phyloP scores from a whole-genome alignment of 2,888 invertebrate genomes.

The Microctonus brassicae region DNA sequence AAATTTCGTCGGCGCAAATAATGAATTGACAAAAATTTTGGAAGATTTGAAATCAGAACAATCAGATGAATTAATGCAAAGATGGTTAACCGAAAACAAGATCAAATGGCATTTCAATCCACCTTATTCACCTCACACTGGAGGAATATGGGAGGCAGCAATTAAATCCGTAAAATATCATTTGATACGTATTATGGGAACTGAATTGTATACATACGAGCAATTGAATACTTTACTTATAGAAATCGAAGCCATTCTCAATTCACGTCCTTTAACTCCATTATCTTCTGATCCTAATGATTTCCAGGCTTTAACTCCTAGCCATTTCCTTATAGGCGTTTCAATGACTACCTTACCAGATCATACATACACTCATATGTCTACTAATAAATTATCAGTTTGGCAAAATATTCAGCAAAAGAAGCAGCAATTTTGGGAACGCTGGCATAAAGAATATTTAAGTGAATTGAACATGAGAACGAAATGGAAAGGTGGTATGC shows the following conservation, averaged over 20 bases:
- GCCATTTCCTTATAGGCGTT: slow-evolving; percentile 42
- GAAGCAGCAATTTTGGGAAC: slow-evolving; percentile 38
- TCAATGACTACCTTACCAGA: slow-evolving; percentile 29
- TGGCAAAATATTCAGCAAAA: slow-evolving; percentile 39
- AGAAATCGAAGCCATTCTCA: slow-evolving; percentile 38
- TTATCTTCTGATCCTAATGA: slow-evolving; percentile 38
- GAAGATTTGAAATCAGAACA: neutral
- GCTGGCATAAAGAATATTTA: slow-evolving; percentile 39
- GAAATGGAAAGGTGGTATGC: slow-evolving; percentile 27
- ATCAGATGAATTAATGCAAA: slow-evolving; percentile 13
- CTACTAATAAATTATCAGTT: slow-evolving; percentile 33
- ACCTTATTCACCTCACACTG: slow-evolving; percentile 47
- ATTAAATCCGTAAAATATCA: slow-evolving; percentile 52
- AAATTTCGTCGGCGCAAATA: slow-evolving; percentile 54
- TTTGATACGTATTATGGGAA: slow-evolving; percentile 41
- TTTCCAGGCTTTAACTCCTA: slow-evolving; percentile 26
- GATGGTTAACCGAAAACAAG: neutral
- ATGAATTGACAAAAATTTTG: slow-evolving; percentile 44
- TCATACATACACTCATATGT: slow-evolving; percentile 14
- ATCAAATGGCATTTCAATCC: slow-evolving; percentile 51
- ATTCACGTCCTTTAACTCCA: slow-evolving; percentile 36
- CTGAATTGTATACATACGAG: slow-evolving; percentile 45
- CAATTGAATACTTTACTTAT: slow-evolving; percentile 39
- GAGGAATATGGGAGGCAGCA: slow-evolving; percentile 52
- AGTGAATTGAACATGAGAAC: slow-evolving; percentile 29